phyloP scores from a whole-genome alignment of 2,113 vertebrate species.

The Lota lota region DNA sequence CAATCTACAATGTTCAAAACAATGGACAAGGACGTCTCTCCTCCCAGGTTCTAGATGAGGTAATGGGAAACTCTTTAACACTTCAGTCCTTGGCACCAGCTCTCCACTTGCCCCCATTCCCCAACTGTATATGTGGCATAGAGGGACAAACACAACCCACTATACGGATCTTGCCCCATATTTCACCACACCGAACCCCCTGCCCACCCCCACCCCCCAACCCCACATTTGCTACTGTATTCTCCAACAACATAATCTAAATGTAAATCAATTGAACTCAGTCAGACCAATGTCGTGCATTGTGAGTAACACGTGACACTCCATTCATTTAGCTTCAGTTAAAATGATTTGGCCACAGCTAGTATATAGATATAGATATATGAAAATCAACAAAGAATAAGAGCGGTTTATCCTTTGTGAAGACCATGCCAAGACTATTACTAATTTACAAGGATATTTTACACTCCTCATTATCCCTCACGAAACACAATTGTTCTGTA shows the following conservation, averaged over 20 bases:
- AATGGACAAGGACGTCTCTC: slow-evolving; percentile 77
- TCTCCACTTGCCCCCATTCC: slow-evolving; percentile 18
- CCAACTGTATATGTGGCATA: too few relatives aligned
- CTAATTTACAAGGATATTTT: slow-evolving; percentile 57
- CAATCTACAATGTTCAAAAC: slow-evolving; percentile 77
- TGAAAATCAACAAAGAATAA: slow-evolving; percentile 40
- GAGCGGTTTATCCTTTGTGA: slow-evolving; percentile 54
- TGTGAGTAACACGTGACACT: slow-evolving; percentile 23
- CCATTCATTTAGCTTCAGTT: slow-evolving; percentile 23
- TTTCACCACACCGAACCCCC: background rate
- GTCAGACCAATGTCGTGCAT: slow-evolving; percentile 2
- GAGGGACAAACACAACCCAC: background rate
- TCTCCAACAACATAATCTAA: too few relatives aligned
- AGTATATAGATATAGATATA: slow-evolving; percentile 38
- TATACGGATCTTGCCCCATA: too few relatives aligned
- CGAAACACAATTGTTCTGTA: slow-evolving; percentile 11
- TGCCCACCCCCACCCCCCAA: too few relatives aligned
- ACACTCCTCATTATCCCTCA: slow-evolving; percentile 42
- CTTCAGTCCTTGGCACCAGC: slow-evolving; percentile 83
- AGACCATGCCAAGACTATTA: slow-evolving; percentile 51
- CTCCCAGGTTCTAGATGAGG: slow-evolving; percentile 74
- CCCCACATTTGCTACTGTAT: too few relatives aligned
- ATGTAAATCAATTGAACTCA: too few relatives aligned
- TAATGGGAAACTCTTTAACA: slow-evolving; percentile 74
- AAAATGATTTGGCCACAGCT: slow-evolving; percentile 26